Conservation (phyloP, 2,888 invertebrate species). For the Altica lythri region DNA sequence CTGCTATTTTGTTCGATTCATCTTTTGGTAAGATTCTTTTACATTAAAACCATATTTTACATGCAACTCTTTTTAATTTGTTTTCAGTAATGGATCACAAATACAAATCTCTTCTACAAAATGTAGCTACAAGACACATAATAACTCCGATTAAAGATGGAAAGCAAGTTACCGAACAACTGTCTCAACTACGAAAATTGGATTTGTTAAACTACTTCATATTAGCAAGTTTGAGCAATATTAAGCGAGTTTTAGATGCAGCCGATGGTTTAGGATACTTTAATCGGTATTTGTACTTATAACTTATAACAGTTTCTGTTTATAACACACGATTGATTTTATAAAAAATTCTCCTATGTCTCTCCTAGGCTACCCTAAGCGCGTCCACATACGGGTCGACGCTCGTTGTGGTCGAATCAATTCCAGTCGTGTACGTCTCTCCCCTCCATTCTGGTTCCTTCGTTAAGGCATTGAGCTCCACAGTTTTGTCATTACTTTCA, state of each 20-base stretch:
- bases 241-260: conserved; percentile 59
- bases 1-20: conserved; percentile 88
- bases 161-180: conserved; percentile 65
- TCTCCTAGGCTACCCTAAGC: too few species aligned
- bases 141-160: conserved; percentile 70
- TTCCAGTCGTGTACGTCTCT: too few species aligned
- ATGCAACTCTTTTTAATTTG: too few species aligned
- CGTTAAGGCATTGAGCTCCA: too few species aligned
- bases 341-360: too few species aligned
- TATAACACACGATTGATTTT: too few species aligned
- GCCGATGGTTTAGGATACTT: conserved; percentile 78
- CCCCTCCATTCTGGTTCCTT: too few species aligned
- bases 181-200: conserved; percentile 74
- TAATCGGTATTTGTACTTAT: conserved; percentile 53
- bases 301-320: too few species aligned
- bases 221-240: conserved; percentile 73
- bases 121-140: conserved; percentile 88
- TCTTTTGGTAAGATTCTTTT: conserved; percentile 67
- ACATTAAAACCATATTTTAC: too few species aligned
- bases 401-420: too few species aligned
- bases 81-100: conserved; percentile 96
- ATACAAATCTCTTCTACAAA: conserved; percentile 86
- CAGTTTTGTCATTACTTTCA: too few species aligned
- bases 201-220: conserved; percentile 91
- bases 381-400: too few species aligned